phyloP scores from a whole-genome alignment of 2,113 vertebrate genomes.

The human (Homo sapiens) region DNA sequence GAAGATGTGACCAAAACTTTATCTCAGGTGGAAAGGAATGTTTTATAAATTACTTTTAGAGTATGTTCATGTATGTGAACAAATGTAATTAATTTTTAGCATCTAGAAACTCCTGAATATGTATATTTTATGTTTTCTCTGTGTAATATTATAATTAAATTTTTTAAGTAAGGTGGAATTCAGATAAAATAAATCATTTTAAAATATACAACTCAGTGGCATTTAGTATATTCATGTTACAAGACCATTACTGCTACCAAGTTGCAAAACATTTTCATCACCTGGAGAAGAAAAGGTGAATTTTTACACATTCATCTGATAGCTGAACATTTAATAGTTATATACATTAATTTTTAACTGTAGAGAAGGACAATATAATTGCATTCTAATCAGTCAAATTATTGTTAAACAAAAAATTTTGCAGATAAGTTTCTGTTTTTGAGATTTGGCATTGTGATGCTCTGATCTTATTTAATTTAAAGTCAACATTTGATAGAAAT shows the following conservation, averaged over 20 bases:
- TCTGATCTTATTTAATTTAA: background rate
- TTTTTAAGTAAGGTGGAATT: background rate
- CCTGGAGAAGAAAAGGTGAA: background rate
- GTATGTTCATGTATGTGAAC: background rate
- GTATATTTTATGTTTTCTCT: background rate
- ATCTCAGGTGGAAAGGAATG: background rate
- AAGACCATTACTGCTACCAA: background rate
- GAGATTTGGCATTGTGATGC: background rate
- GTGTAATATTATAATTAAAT: background rate
- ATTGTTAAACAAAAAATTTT: background rate
- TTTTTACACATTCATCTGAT: background rate
- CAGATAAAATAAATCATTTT: background rate
- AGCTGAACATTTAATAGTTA: background rate
- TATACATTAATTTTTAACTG: background rate
- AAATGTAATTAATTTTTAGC: background rate
- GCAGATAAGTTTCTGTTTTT: background rate
- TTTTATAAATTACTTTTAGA: background rate
- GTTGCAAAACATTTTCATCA: background rate
- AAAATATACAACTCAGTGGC: background rate
- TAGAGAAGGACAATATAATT: background rate
- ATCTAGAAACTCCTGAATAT: background rate
- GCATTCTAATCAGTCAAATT: background rate
- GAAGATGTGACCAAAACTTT: background rate
- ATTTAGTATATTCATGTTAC: background rate
- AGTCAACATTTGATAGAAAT: background rate